A percentile compares a stretch with the other conserved stretches of the same genome.
These are phyloP conservation scores for Gerris lacustris DNA, from an alignment of 2,888 invertebrate species.

Conservation along the genomic window DNA sequence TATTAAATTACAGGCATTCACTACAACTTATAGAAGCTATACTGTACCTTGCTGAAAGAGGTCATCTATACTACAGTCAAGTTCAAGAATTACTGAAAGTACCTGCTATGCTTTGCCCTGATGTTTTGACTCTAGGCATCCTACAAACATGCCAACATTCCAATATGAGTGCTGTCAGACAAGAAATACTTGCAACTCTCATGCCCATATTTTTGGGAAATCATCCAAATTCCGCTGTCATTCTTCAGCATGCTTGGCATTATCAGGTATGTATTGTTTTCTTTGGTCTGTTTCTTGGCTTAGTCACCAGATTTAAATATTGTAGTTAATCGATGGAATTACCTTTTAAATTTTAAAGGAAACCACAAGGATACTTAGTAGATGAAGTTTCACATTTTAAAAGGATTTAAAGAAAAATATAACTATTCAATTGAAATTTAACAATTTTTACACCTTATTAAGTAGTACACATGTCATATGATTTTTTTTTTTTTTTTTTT, in stretches of 20 bases:
- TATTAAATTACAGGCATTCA: constrained; percentile 48
- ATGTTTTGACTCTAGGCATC: constrained; percentile 77
- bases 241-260: constrained; percentile 93
- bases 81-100: constrained; percentile 83
- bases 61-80: constrained; percentile 53
- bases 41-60: constrained; percentile 74
- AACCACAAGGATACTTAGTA: neutral
- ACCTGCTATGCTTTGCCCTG: constrained; percentile 87
- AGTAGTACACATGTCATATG: too few species aligned
- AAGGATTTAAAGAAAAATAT: too few species aligned
- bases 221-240: constrained; percentile 93
- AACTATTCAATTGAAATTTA: too few species aligned
- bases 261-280: constrained; percentile 40
- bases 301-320: too few species aligned
- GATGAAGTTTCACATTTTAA: neutral
- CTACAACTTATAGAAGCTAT: constrained; percentile 81
- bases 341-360: neutral
- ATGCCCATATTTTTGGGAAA: constrained; percentile 89
- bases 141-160: constrained; percentile 68
- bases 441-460: too few species aligned
- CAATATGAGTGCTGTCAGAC: constrained; percentile 58
- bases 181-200: constrained; percentile 73
- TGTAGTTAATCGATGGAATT: neutral
- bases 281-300: neutral
- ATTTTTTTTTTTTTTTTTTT: too few species aligned